These are phyloP conservation scores for Anorthoa munda DNA, from an alignment of 2,888 invertebrate species.

Conservation along the genomic window DNA sequence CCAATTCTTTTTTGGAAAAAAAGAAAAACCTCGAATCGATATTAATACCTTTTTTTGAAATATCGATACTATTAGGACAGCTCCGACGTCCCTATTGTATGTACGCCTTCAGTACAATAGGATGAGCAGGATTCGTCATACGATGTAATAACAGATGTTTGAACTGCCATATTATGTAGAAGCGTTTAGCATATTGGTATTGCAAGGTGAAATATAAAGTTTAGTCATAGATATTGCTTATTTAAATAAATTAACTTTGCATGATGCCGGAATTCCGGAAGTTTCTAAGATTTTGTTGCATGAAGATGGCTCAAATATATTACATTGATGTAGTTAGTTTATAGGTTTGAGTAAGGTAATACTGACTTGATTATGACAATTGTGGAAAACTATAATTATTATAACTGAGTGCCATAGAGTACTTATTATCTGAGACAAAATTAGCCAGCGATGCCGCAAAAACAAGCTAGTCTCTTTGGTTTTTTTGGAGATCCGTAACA, in stretches of 20 bases:
- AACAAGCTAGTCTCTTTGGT: no score
- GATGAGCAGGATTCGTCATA: slow-evolving; percentile 57
- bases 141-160: slow-evolving; percentile 33
- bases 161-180: not conserved
- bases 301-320: not conserved
- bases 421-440: no score
- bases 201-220: slow-evolving; percentile 42
- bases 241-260: slow-evolving; percentile 44
- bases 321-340: no score
- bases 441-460: no score
- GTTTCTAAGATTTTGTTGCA: not conserved
- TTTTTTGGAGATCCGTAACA: no score
- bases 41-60: no score
- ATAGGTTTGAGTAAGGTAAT: no score
- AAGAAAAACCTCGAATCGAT: no score
- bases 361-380: no score
- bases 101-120: slow-evolving; percentile 50
- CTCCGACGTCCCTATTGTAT: slow-evolving; percentile 8
- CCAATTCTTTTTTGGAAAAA: no score
- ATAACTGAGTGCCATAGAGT: no score
- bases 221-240: slow-evolving; percentile 43
- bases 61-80: not conserved
- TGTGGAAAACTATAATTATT: no score
- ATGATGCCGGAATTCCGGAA: slow-evolving; percentile 21
- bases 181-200: slow-evolving; percentile 42